Conservation (phyloP, 1,140 invertebrate genomes). For the Druon quercuslanigerum region DNA sequence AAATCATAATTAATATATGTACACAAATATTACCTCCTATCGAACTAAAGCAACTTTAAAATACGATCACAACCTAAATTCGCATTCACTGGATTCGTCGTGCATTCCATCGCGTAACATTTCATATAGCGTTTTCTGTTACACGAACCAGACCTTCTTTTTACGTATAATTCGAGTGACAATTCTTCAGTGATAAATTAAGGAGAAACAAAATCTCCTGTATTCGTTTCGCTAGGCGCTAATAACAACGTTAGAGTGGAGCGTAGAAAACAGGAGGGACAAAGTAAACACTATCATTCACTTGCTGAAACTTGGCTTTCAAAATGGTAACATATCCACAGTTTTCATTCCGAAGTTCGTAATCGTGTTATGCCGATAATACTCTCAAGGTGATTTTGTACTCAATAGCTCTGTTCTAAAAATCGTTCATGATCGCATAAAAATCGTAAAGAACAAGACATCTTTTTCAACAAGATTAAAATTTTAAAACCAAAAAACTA, state of each 20-base stretch:
- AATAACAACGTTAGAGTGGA: conserved; percentile 29
- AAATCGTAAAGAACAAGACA: background rate
- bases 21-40: conserved; percentile 60
- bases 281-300: conserved; percentile 8
- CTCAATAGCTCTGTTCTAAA: background rate
- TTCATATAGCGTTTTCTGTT: conserved; percentile 24
- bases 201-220: conserved; percentile 32
- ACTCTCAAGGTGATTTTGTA: conserved; percentile 8
- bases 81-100: conserved; percentile 57
- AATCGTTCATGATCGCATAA: conserved; percentile 5
- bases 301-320: conserved; percentile 1
- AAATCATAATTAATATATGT: conserved; percentile 61
- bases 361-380: conserved; percentile 16
- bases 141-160: background rate
- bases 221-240: conserved; percentile 11
- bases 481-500: conserved; percentile 16
- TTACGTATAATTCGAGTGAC: conserved; percentile 29
- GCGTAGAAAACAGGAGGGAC: background rate
- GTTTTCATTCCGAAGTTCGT: background rate
- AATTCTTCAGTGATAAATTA: conserved; percentile 41
- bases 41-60: conserved; percentile 62
- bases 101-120: conserved; percentile 45
- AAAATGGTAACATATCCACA: conserved; percentile 26
- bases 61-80: conserved; percentile 71
- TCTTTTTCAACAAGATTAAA: conserved; percentile 1